A percentile compares a stretch with the other conserved stretches of the same genome.
Evolutionary conservation across 1,140 invertebrate species (phyloP).

Genomic region (Drosophila funebris): DNA sequence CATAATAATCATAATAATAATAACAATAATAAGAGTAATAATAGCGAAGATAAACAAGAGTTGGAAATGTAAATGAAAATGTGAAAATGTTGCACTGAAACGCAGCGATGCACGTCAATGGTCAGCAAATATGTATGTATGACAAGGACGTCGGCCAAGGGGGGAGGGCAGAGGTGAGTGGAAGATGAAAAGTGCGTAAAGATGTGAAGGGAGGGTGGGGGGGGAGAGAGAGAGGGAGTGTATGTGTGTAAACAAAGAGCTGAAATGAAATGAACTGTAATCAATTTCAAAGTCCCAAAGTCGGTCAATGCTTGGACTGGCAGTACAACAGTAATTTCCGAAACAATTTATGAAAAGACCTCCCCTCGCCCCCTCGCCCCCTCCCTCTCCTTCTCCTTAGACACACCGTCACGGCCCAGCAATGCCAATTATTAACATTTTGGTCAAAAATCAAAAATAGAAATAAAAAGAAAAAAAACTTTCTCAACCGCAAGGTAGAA

Average conservation of each 20-base stretch:
- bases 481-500: conserved; percentile 32
- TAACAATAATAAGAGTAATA: conserved; percentile 13
- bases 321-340: conserved; percentile 35
- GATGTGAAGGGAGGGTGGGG: not conserved
- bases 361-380: not conserved
- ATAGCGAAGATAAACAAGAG: not conserved
- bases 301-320: conserved; percentile 23
- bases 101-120: conserved; percentile 12
- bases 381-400: not conserved
- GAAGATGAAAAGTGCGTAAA: too few relatives aligned
- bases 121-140: not conserved
- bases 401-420: not conserved
- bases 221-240: not conserved
- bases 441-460: conserved; percentile 15
- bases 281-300: conserved; percentile 37
- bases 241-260: conserved; percentile 1
- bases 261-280: conserved; percentile 51
- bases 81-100: conserved; percentile 7
- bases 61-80: not conserved
- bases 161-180: too few relatives aligned
- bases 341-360: conserved; percentile 36
- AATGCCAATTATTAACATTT: conserved; percentile 53
- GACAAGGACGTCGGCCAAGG: not conserved
- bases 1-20: not conserved
- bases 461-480: conserved; percentile 5